These are phyloP conservation scores for Callaeas wilsoni DNA, from an alignment of 2,113 vertebrate genomes.

Conservation along the genomic window DNA sequence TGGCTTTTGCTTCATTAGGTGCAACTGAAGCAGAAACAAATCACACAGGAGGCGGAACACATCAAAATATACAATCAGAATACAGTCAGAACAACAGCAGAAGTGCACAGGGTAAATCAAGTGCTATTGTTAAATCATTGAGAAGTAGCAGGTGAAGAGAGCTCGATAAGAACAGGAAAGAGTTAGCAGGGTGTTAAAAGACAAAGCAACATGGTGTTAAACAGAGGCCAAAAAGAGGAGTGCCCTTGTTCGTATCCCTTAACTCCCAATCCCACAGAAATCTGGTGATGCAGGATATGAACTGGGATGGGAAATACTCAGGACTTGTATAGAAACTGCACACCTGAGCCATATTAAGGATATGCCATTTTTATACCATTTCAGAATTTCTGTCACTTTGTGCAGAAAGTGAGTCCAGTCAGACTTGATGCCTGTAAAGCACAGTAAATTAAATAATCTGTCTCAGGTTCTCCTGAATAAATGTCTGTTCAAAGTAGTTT, in stretches of 20 bases:
- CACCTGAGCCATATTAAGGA: neutral
- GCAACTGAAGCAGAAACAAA: neutral
- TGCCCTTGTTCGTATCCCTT: accelerated
- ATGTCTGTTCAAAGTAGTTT: neutral
- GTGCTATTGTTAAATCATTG: neutral
- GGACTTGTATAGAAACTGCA: neutral
- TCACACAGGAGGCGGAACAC: neutral
- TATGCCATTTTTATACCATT: neutral
- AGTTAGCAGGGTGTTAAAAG: neutral
- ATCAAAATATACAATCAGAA: neutral
- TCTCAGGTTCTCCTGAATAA: neutral
- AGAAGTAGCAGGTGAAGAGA: neutral
- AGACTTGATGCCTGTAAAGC: neutral
- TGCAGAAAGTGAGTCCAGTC: neutral
- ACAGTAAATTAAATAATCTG: neutral
- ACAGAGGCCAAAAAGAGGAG: neutral
- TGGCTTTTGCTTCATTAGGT: neutral
- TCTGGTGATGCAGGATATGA: neutral
- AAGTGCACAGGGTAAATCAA: neutral
- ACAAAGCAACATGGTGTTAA: neutral
- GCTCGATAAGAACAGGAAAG: neutral
- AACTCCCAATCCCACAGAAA: neutral
- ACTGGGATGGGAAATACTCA: neutral
- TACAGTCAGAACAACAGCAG: neutral
- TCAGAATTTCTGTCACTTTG: neutral